Percentiles rank a stretch among this genome's conserved stretches.
Evolutionary conservation across 2,113 vertebrate species (phyloP).

Genomic region (Platysternon megacephalum): DNA sequence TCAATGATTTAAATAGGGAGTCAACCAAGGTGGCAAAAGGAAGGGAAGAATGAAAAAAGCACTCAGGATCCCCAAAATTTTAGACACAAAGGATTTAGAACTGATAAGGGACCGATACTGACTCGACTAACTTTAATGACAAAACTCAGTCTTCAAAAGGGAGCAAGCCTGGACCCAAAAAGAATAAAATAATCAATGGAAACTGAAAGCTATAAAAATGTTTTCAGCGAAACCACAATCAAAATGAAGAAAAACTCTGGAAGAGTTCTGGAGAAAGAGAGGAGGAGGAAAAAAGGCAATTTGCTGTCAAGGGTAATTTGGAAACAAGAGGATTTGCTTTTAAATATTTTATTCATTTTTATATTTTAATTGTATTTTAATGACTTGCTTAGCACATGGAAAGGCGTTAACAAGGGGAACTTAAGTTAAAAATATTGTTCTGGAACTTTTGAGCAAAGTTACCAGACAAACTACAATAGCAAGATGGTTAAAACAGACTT

Average conservation of each 20-base stretch:
- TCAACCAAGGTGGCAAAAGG: background rate
- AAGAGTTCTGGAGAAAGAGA: background rate
- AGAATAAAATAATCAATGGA: background rate
- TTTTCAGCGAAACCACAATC: background rate
- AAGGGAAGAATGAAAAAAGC: background rate
- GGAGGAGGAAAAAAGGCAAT: background rate
- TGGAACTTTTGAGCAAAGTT: background rate
- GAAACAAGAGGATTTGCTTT: background rate
- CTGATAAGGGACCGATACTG: background rate
- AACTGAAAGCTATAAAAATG: background rate
- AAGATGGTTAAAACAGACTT: background rate
- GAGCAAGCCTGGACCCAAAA: background rate
- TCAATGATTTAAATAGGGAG: background rate
- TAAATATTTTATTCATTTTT: background rate
- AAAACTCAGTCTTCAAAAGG: background rate
- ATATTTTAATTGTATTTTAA: background rate
- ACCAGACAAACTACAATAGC: background rate
- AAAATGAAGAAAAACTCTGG: background rate
- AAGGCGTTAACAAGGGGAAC: background rate
- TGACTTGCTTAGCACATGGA: background rate
- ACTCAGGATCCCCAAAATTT: accelerated
- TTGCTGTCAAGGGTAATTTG: background rate
- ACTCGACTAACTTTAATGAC: background rate
- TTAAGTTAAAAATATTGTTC: background rate
- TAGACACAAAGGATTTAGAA: background rate